Evolutionary conservation across 1,140 invertebrate species (phyloP).

Genomic region (Heterodera carotae): DNA sequence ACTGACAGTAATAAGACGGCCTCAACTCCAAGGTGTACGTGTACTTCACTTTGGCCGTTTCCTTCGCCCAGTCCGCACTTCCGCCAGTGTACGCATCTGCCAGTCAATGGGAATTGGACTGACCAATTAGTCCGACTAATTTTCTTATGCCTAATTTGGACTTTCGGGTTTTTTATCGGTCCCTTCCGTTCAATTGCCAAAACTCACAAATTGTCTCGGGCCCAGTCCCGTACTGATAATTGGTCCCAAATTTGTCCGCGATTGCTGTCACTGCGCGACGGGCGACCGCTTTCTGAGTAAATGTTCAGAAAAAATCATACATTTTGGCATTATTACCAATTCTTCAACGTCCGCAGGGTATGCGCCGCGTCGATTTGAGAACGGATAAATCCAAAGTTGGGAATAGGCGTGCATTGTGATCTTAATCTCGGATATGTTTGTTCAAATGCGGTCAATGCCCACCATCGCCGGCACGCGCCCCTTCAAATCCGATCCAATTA

Average conservation of each 20-base stretch:
- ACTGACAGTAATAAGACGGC: conserved; percentile 52
- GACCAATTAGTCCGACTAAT: too few species aligned
- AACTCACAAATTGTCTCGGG: conserved; percentile 63
- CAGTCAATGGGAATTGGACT: conserved; percentile 30
- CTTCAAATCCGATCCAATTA: conserved; percentile 49
- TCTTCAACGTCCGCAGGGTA: conserved; percentile 61
- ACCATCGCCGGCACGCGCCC: conserved; percentile 59
- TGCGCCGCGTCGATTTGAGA: conserved; percentile 51
- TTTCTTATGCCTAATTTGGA: conserved; percentile 8
- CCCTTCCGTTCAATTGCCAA: neutral
- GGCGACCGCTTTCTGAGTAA: conserved; percentile 52
- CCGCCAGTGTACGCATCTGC: conserved; percentile 64
- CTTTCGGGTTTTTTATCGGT: neutral
- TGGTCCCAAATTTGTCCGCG: conserved; percentile 60
- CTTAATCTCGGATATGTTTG: neutral
- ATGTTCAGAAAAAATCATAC: neutral
- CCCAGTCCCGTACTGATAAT: conserved; percentile 59
- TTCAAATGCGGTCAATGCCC: neutral
- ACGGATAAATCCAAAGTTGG: conserved; percentile 58
- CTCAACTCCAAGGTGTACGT: conserved; percentile 63
- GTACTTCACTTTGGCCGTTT: conserved; percentile 62
- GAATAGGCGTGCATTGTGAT: conserved; percentile 61
- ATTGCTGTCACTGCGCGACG: conserved; percentile 54
- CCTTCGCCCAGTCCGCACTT: conserved; percentile 62
- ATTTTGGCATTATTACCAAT: conserved; percentile 45